Base-by-base conservation (phyloP, 2,888 invertebrate species). In the Polyommatus icarus region DNA sequence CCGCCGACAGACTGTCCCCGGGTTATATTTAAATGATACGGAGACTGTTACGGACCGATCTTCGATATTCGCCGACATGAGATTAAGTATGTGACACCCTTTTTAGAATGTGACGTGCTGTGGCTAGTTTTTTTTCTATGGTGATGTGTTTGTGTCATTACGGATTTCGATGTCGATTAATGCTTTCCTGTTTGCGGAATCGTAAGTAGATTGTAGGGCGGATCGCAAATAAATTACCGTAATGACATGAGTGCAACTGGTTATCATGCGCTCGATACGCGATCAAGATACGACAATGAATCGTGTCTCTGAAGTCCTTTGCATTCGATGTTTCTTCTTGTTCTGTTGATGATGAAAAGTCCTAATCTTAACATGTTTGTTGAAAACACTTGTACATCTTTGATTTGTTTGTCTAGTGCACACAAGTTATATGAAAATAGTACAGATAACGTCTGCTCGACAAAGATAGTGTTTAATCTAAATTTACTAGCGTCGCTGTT, bases 21-120 rank as follows among this genome's bases (percentile, higher is more conserved):
- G 90, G 93, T 91, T 93, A 94, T 91, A 93, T 92, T 91, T 94
- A 93, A 93, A 93, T 94, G 93, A 92, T 92, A 93, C 88, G 85
- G 86, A 90, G 87, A 85, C 85, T 86, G 88, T 86, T 88, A 90
- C 89, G 87, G 87, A 88, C 87, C 87, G 88, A 87, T 87, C 87
- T 87, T 90, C 85, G 88, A 87, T 86, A 84, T 82, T 85, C 91
- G 86, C 87, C 89, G 89, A 87, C 91, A 94, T 94, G 94, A 91
- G 90, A 89, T 88, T 91, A 90, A 92, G 94, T 94, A 93, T 90
- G 94, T 92, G 88, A 86, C 85, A 87, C 86, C 87, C 87, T 82
- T 79, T 83, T 84, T 84, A 86, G 84, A 87, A 88, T 75, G 77
- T 80, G 76, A 76, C 71, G 71, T 73, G 75, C 18, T 75, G 79